Base-by-base conservation (phyloP, 23 tunicate genomes). In the Ciona savignyi region DNA sequence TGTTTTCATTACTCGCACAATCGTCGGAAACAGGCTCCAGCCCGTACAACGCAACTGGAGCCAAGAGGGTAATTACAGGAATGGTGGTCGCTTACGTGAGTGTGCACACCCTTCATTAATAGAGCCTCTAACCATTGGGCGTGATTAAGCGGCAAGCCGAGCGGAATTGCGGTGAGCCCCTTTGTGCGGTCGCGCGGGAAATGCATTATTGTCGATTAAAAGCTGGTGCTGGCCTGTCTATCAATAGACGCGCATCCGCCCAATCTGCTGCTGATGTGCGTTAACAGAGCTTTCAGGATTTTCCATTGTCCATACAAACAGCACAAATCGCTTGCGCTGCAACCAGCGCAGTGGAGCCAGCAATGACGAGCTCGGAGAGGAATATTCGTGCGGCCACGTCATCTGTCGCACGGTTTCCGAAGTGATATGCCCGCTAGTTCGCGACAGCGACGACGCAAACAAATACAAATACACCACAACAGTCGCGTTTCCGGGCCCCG, bases 401-500 rank as follows among this genome's bases (percentile, higher is more conserved):
- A 25, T 64, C 22, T 25, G 68, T 25, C 68, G 6, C 29, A 29
- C 68, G 68, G 68, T 64, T 64, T 64, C 68, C 68, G 68, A 64
- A 64, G 28, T 6, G 4, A 64, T 9, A 24, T 9, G 28, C 68
- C 27, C 20, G 19, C 62, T 64, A 9, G 19, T 25, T 70, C 30
- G 49, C 42, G 74, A 70, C 74, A 0, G 74, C 25, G 0, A 29
- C 25, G 28, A 29, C 28, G 51, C 74, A 70, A 42, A 42, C 56
- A 42, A 42, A 42, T 42, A 42, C 24, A 60, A 66, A 75, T 62
- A 63, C 51, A 74, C 74, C 27, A 81, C 34, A 66, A 70, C 66
- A 66, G 51, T 65, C 63, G 63, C 68, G 51, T 74, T 81, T 81
- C 86, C 86, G 86, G 86, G 34, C 34, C 79, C 79, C 86, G 86